Conservation (phyloP, 2,113 vertebrate genomes). For the Serilophus lunatus region DNA sequence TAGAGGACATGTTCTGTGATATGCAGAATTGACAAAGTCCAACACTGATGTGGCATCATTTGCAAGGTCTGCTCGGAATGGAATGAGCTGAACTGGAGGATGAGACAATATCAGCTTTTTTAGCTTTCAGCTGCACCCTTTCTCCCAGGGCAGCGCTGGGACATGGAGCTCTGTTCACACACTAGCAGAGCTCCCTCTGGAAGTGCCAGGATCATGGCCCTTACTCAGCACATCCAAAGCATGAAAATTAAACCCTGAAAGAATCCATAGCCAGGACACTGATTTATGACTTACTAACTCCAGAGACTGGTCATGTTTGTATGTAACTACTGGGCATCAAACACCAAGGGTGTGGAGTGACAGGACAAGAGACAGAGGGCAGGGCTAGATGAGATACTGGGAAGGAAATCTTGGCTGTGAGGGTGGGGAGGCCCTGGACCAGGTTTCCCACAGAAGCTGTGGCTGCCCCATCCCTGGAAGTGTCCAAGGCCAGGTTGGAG, state of each 20-base stretch:
- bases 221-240: neutral
- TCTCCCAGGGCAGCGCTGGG: neutral
- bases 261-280: neutral
- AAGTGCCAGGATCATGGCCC: neutral
- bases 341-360: neutral
- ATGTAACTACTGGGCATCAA: neutral
- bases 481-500: neutral
- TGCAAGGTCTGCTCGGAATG: neutral
- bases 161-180: neutral
- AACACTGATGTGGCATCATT: neutral
- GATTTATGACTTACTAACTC: neutral
- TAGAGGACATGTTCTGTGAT: neutral
- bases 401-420: fast-evolving
- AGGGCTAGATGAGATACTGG: neutral
- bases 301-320: neutral
- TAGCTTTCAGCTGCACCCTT: neutral
- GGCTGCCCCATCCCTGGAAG: neutral
- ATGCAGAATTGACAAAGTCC: neutral
- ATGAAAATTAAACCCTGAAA: neutral
- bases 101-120: neutral
- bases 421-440: neutral
- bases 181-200: neutral
- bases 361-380: neutral
- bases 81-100: neutral
- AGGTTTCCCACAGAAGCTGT: neutral